phyloP scores from a whole-genome alignment of 2,888 invertebrate genomes.

The Bombylius major region DNA sequence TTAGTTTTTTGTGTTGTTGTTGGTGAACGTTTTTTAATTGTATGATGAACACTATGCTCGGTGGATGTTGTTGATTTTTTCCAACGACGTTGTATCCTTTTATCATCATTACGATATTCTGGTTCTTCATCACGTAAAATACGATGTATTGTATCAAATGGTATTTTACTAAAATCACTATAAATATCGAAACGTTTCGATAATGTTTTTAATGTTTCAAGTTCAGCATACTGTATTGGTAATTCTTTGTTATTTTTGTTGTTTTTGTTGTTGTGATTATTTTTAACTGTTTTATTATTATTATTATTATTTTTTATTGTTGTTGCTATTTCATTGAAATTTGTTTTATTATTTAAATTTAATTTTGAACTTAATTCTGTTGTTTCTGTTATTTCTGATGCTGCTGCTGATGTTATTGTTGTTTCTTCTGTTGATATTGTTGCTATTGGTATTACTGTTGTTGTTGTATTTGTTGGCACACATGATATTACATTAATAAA shows the following conservation, averaged over 20 bases:
- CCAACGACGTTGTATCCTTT: constrained; percentile 14
- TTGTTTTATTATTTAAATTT: too few relatives aligned
- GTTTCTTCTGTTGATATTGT: not conserved
- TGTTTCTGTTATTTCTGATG: not conserved
- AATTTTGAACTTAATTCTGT: not conserved
- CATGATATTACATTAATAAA: not conserved
- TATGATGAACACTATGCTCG: not conserved
- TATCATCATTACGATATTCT: constrained; percentile 23
- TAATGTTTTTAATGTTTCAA: not conserved
- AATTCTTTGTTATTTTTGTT: not conserved
- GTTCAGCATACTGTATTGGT: constrained; percentile 2
- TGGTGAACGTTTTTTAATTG: constrained; percentile 3
- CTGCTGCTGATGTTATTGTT: not conserved
- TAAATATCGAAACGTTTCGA: constrained; percentile 7
- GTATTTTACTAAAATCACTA: constrained; percentile 16
- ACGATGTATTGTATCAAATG: constrained; percentile 30
- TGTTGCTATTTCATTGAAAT: too few relatives aligned
- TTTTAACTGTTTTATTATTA: too few relatives aligned
- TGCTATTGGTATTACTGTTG: not conserved
- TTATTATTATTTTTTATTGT: too few relatives aligned
- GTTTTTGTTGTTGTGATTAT: not conserved
- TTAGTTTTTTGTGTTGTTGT: not conserved
- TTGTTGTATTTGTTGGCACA: not conserved
- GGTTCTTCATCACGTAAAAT: constrained; percentile 32
- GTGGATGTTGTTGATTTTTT: constrained; percentile 1